These are phyloP conservation scores for Saxidomus purpurata DNA, from an alignment of 1,140 invertebrate genomes.

Conservation along the genomic window DNA sequence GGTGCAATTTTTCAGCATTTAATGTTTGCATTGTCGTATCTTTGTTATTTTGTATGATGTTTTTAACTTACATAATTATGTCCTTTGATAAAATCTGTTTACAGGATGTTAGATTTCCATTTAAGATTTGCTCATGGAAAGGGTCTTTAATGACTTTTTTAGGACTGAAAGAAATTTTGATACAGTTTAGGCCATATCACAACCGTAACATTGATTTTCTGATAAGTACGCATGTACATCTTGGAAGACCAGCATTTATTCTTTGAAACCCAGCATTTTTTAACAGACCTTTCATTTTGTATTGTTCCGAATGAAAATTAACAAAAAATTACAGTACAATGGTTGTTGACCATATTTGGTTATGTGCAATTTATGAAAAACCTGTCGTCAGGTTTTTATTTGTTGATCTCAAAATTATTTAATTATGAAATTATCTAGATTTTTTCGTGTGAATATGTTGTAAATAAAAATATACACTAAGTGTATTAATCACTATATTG, in stretches of 20 bases:
- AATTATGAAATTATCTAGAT: constrained; percentile 47
- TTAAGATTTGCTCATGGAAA: constrained; percentile 6
- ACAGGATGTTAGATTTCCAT: background rate
- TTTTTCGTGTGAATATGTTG: constrained; percentile 14
- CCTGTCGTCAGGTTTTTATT: background rate
- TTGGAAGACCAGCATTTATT: too few relatives aligned
- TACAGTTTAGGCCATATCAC: too few relatives aligned
- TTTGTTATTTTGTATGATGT: background rate
- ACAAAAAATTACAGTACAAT: background rate
- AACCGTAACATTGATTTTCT: too few relatives aligned
- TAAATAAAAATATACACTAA: constrained; percentile 60
- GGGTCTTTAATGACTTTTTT: too few relatives aligned
- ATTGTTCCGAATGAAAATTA: background rate
- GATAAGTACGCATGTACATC: too few relatives aligned
- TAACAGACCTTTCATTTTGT: too few relatives aligned
- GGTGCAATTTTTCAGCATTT: constrained; percentile 39
- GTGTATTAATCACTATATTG: constrained; percentile 31
- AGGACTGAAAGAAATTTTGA: too few relatives aligned
- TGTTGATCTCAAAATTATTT: constrained; percentile 57
- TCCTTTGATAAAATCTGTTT: background rate
- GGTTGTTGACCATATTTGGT: constrained; percentile 37
- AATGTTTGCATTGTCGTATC: background rate
- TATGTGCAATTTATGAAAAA: constrained; percentile 45
- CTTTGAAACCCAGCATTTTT: too few relatives aligned
- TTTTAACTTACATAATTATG: constrained; percentile 42